These are phyloP conservation scores for Plebejus anna DNA, from an alignment of 2,888 invertebrate genomes.

Conservation along the genomic window DNA sequence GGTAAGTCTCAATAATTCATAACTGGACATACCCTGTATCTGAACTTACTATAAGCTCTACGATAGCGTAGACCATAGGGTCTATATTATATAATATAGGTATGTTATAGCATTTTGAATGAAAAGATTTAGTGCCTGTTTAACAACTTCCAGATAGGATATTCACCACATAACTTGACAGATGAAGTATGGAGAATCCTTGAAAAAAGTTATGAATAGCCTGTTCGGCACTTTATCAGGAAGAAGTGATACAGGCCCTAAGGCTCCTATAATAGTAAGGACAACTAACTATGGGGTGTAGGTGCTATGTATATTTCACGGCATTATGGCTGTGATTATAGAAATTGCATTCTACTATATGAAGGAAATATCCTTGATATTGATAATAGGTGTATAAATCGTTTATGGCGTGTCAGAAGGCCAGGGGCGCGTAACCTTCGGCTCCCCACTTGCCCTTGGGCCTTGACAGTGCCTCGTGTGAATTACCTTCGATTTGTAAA, in stretches of 20 bases:
- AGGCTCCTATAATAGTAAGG: no score
- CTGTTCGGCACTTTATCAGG: no score
- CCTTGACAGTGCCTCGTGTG: conserved; percentile 12
- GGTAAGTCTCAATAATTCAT: background rate
- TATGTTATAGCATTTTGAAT: no score
- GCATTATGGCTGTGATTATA: background rate
- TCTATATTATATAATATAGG: no score
- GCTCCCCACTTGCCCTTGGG: conserved; percentile 1
- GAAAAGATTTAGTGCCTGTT: no score
- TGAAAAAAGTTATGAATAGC: no score
- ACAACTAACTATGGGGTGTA: background rate
- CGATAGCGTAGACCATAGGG: no score
- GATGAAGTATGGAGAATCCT: no score
- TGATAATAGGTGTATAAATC: conserved; percentile 12
- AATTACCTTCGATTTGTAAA: background rate
- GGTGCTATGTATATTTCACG: background rate
- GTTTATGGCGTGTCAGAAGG: conserved; percentile 23
- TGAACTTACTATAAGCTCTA: no score
- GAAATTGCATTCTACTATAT: background rate
- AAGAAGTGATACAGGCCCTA: no score
- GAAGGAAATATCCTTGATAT: conserved; percentile 9
- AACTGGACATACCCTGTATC: background rate
- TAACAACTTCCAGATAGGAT: no score
- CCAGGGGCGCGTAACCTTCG: conserved; percentile 19
- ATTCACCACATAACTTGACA: no score